Evolutionary conservation across 2,113 vertebrate species (phyloP).

Genomic region (Brachypodius melanocephalos): DNA sequence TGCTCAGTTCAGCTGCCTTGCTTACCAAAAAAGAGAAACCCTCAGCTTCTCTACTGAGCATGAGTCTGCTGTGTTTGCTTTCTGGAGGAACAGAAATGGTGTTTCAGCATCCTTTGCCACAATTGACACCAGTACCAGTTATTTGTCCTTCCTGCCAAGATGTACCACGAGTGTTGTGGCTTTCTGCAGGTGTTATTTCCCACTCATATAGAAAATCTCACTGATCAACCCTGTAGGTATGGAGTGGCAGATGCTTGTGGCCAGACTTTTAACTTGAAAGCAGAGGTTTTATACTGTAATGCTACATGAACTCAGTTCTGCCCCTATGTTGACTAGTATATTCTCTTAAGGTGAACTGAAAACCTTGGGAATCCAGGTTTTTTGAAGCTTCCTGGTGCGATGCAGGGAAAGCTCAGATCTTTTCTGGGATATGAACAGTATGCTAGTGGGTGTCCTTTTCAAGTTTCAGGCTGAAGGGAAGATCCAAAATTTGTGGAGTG

Average conservation of each 20-base stretch:
- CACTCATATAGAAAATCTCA: background rate
- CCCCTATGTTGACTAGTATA: background rate
- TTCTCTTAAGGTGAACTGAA: background rate
- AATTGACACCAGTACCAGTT: background rate
- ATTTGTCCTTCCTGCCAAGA: background rate
- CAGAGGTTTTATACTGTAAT: background rate
- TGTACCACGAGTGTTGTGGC: rapidly evolving
- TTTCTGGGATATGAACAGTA: conserved; percentile 3
- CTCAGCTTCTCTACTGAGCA: background rate
- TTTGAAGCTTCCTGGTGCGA: background rate
- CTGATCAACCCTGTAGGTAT: background rate
- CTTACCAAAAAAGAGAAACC: background rate
- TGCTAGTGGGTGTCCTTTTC: background rate
- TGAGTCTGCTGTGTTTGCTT: background rate
- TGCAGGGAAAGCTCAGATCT: background rate
- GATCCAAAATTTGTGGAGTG: background rate
- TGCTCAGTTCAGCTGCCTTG: background rate
- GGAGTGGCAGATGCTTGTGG: background rate
- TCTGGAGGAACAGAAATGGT: background rate
- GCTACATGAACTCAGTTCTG: background rate
- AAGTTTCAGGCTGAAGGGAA: background rate
- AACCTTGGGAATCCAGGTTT: background rate
- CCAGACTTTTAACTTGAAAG: background rate
- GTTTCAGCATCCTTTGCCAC: background rate
- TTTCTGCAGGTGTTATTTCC: background rate